Conservation (phyloP, 2,888 invertebrate genomes). For the Papilio demoleus region DNA sequence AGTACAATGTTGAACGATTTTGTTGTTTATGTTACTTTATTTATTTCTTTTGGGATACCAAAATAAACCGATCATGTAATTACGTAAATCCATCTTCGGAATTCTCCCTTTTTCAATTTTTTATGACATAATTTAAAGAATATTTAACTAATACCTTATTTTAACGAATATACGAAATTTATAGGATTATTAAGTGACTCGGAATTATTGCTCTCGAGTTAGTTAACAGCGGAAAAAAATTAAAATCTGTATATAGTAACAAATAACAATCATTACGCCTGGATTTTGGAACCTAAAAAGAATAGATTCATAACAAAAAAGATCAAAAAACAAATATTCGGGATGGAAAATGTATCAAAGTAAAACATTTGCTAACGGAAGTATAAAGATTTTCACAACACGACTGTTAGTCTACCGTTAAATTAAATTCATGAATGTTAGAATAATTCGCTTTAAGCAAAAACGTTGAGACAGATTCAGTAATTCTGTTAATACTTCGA, state of each 20-base stretch:
- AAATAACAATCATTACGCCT: no score
- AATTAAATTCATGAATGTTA: slow-evolving; percentile 39
- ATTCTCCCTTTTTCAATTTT: no score
- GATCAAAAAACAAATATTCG: background rate
- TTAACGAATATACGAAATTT: no score
- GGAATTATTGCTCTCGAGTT: no score
- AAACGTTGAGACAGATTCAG: slow-evolving; percentile 32
- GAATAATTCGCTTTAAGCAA: slow-evolving; percentile 9
- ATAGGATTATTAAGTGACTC: no score
- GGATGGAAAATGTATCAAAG: background rate
- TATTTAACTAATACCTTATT: no score
- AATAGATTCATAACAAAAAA: background rate
- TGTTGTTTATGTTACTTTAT: slow-evolving; percentile 21
- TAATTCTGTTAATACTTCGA: slow-evolving; percentile 35
- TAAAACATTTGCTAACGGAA: background rate
- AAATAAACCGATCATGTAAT: no score
- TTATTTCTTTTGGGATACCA: background rate
- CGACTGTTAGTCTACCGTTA: slow-evolving; percentile 22
- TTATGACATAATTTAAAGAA: no score
- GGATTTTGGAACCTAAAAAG: no score
- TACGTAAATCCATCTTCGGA: no score
- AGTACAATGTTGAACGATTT: slow-evolving; percentile 34
- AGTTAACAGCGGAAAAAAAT: no score
- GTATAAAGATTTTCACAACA: slow-evolving; percentile 5
- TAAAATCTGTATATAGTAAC: no score